A percentile compares a stretch with the other conserved stretches of the same genome.
Evolutionary conservation across 1,140 invertebrate species (phyloP).

Genomic region (Drosophila trapezifrons): DNA sequence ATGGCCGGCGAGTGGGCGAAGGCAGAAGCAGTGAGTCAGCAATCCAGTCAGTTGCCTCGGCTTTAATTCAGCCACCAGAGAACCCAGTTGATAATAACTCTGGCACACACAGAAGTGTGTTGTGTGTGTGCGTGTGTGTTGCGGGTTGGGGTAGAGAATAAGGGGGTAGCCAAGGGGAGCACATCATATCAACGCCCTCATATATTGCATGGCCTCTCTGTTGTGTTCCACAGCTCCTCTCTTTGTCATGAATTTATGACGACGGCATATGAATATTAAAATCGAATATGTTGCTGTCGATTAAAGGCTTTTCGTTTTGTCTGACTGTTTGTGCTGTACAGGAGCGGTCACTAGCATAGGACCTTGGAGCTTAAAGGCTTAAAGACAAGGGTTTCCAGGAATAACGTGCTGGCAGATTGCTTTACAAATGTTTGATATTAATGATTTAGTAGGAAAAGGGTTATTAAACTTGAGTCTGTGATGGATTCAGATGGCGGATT

Average conservation of each 20-base stretch:
- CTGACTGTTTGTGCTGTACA: constrained; percentile 32
- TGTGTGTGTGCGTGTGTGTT: not conserved
- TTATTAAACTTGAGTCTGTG: not conserved
- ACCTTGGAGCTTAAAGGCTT: not conserved
- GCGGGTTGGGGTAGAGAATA: not conserved
- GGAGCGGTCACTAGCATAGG: constrained; percentile 1
- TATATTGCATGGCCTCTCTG: constrained; percentile 43
- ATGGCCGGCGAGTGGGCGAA: constrained; percentile 6
- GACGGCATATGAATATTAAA: constrained; percentile 83
- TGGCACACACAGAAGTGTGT: not conserved
- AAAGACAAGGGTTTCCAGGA: not conserved
- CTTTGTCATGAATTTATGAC: constrained; percentile 75
- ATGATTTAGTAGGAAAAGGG: not conserved
- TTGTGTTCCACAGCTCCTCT: constrained; percentile 16
- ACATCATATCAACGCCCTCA: constrained; percentile 63
- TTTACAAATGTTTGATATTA: not conserved
- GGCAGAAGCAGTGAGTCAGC: constrained; percentile 17
- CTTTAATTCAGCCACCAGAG: constrained; percentile 31
- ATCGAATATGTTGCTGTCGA: constrained; percentile 84
- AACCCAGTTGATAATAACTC: constrained; percentile 40
- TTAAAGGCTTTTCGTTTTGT: constrained; percentile 81
- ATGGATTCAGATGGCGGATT: too few relatives aligned
- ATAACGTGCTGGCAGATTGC: not conserved
- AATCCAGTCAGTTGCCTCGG: constrained; percentile 12
- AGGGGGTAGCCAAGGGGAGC: not conserved